A percentile compares a stretch with the other conserved stretches of the same genome.
phyloP scores from a whole-genome alignment of 1,140 invertebrate genomes.

The Heliconius eleuchia region DNA sequence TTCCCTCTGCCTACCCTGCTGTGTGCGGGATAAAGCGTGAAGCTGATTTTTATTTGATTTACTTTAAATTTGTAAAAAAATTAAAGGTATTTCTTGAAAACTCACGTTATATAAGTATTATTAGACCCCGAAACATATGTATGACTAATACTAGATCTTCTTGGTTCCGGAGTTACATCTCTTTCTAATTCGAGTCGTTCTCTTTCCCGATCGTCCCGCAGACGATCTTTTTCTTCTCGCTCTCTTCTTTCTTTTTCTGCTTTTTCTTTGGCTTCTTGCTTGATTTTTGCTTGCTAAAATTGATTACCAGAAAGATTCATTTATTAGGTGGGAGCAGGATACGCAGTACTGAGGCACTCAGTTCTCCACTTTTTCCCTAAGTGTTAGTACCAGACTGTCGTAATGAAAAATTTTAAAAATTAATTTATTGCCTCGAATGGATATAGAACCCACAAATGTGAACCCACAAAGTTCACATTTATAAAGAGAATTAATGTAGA shows the following conservation, averaged over 20 bases:
- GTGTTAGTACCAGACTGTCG: too few species aligned
- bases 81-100: neutral
- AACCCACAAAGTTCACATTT: too few species aligned
- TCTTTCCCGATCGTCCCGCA: constrained; percentile 55
- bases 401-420: too few species aligned
- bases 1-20: too few species aligned
- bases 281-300: constrained; percentile 70
- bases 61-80: too few species aligned
- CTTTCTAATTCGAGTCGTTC: constrained; percentile 43
- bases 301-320: neutral
- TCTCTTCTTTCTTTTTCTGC: constrained; percentile 70
- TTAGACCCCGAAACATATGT: constrained; percentile 45
- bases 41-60: too few species aligned
- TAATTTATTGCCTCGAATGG: too few species aligned
- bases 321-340: too few species aligned
- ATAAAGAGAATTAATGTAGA: too few species aligned
- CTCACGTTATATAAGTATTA: constrained; percentile 51
- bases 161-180: constrained; percentile 47
- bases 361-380: neutral
- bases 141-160: constrained; percentile 47
- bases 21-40: too few species aligned
- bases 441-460: too few species aligned
- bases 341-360: too few species aligned
- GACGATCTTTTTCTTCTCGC: constrained; percentile 61
- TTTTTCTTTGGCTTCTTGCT: constrained; percentile 72